Base-by-base conservation (phyloP, 2,113 vertebrate genomes). In the Callocephalon fimbriatum region DNA sequence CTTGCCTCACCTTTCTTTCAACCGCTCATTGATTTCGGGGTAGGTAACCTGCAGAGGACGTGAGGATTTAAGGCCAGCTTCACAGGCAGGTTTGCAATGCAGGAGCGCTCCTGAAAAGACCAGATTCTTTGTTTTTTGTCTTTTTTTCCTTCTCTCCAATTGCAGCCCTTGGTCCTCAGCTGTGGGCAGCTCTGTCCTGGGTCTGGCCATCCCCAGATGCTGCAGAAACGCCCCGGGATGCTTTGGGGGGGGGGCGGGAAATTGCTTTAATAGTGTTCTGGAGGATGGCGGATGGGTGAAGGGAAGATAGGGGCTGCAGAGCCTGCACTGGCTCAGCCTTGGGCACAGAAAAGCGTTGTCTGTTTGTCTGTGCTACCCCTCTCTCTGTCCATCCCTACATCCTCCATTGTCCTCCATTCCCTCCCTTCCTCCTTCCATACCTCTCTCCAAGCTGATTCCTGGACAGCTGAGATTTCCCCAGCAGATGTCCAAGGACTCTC, bases 1-100 rank as follows among this genome's bases (percentile, higher is more conserved):
- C 95, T 94, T 51, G 48, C 94, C 97, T 97, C 94, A 88, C 92
- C 95, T 95, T 97, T 95, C 91, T 95, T 97, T 97, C 88, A 90
- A 82, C 94, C 2, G 40, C 78, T 88, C 91, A 90, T 94, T 80
- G 94, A 94, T 93, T 86, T 18, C 0, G 9, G 86, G 75, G 5
- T 56, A 7, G 66, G 53, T 48, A 85, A 76, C 78, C 78, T 15
- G 73, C 20, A 2, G 56, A 75, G 61, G 44, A 77, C 12, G 4
- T 2, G 44, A 75, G 86, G 84, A 50, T 90, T 81, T 50, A 29
- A 76, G 73, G 22, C 32, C 35, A 20, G 3, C 21, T 54, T 58
- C 58, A 31, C 56, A 50, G 29, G n/a, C 54, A 10, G 47, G 35
- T 61, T 48, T 84, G 45, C 40, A 38, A 5, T 2, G 31, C 35